phyloP scores from a whole-genome alignment of 92 coral and sea anemone species.

The Epizoanthus stellaris region DNA sequence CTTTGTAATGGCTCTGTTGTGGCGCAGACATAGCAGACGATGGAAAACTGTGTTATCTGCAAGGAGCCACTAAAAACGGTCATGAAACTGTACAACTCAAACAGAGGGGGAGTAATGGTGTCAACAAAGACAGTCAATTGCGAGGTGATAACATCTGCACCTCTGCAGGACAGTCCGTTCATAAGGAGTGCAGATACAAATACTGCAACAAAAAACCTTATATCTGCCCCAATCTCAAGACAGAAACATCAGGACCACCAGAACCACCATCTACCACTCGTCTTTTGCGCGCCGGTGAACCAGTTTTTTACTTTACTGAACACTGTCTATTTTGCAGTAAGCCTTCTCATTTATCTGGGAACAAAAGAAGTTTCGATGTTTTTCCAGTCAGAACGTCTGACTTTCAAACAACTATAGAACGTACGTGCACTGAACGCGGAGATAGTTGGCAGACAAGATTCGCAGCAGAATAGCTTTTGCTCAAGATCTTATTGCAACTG shows the following conservation, averaged over 20 bases:
- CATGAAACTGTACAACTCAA: constrained; percentile 27
- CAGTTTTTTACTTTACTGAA: constrained; percentile 4
- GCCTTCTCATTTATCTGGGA: constrained; percentile 4
- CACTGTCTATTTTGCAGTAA: constrained; percentile 3
- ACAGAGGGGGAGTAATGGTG: constrained; percentile 25
- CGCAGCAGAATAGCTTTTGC: constrained; percentile 30
- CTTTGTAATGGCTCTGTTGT: constrained; percentile 18
- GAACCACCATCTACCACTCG: constrained; percentile 2
- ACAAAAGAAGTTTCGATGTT: too few species aligned
- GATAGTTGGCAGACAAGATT: constrained; percentile 32
- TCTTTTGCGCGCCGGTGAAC: not conserved
- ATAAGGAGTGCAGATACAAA: constrained; percentile 28
- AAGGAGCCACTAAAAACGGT: constrained; percentile 20
- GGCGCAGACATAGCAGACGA: constrained; percentile 24
- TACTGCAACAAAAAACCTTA: constrained; percentile 14
- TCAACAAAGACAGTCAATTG: constrained; percentile 7
- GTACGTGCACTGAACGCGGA: constrained; percentile 16
- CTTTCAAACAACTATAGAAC: not conserved
- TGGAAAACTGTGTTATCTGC: constrained; percentile 12
- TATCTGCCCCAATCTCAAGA: constrained; percentile 12
- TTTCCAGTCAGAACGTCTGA: not conserved
- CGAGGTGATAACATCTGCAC: constrained; percentile 13
- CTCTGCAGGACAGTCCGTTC: constrained; percentile 32
- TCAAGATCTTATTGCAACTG: constrained; percentile 22
- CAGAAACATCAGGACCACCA: constrained; percentile 10